Conservation (phyloP, 2,888 invertebrate species). For the Nomada fabriciana region DNA sequence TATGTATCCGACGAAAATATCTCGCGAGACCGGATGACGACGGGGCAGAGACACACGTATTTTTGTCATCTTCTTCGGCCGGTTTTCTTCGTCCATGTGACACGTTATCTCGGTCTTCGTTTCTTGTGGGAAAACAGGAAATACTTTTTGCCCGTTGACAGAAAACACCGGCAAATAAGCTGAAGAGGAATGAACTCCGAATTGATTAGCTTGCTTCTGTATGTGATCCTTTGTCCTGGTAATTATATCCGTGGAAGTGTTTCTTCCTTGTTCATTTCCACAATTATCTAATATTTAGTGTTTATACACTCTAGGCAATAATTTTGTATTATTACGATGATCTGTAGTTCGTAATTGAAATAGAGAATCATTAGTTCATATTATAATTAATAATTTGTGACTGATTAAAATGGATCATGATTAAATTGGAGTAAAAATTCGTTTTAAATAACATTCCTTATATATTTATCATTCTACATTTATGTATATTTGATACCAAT, state of each 20-base stretch:
- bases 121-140: constrained; percentile 64
- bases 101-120: constrained; percentile 20
- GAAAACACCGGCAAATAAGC: constrained; percentile 38
- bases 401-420: no score
- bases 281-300: background rate
- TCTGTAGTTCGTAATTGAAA: no score
- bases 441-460: background rate
- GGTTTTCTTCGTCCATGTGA: background rate
- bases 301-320: background rate
- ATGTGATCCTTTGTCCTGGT: background rate
- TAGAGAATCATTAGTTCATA: no score
- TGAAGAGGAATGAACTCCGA: background rate
- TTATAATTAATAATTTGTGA: no score
- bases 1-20: constrained; percentile 61
- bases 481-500: no score
- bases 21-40: constrained; percentile 66
- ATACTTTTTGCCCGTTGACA: constrained; percentile 63
- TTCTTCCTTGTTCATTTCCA: background rate
- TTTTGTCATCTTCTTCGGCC: constrained; percentile 64
- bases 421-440: background rate
- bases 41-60: constrained; percentile 60
- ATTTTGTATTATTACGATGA: no score
- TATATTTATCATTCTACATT: background rate
- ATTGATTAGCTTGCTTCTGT: constrained; percentile 13
- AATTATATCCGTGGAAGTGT: background rate